Percentiles rank a stretch among this genome's conserved stretches.
Conservation (phyloP, 2,797 vertebrate genomes). For the Carapus acus region DNA sequence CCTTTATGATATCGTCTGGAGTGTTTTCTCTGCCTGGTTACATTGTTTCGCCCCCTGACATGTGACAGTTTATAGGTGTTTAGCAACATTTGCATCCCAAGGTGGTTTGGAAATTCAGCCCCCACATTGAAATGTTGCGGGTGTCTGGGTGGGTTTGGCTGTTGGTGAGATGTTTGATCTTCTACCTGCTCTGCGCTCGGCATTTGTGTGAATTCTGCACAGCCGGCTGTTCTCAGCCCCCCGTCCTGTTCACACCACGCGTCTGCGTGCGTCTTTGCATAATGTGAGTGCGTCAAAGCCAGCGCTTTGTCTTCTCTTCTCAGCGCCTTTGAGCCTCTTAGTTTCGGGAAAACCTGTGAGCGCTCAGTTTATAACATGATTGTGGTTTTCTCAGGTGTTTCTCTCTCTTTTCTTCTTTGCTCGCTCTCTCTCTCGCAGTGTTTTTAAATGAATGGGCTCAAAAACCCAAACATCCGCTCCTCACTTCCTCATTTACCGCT, state of each 20-base stretch:
- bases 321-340: conserved; percentile 63
- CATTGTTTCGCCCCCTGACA: too few species aligned
- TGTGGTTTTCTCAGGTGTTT: conserved; percentile 79
- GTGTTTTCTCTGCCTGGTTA: too few species aligned
- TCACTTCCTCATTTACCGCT: conserved; percentile 73
- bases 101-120: neutral
- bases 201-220: conserved; percentile 55
- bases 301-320: conserved; percentile 58
- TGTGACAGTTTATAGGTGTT: neutral
- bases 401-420: conserved; percentile 49
- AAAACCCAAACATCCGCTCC: conserved; percentile 77
- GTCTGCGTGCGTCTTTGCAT: conserved; percentile 16
- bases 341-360: conserved; percentile 76
- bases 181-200: conserved; percentile 31
- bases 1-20: too few species aligned
- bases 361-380: conserved; percentile 54
- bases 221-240: conserved; percentile 50
- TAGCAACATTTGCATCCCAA: conserved; percentile 1
- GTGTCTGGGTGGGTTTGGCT: neutral
- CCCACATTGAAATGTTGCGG: neutral
- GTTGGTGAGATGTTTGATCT: neutral
- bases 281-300: conserved; percentile 70
- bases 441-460: conserved; percentile 78
- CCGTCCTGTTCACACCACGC: conserved; percentile 25
- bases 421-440: conserved; percentile 49